Percentiles rank a stretch among this genome's conserved stretches.
phyloP scores from a whole-genome alignment of 2,113 vertebrate species.

The Jaculus jaculus region DNA sequence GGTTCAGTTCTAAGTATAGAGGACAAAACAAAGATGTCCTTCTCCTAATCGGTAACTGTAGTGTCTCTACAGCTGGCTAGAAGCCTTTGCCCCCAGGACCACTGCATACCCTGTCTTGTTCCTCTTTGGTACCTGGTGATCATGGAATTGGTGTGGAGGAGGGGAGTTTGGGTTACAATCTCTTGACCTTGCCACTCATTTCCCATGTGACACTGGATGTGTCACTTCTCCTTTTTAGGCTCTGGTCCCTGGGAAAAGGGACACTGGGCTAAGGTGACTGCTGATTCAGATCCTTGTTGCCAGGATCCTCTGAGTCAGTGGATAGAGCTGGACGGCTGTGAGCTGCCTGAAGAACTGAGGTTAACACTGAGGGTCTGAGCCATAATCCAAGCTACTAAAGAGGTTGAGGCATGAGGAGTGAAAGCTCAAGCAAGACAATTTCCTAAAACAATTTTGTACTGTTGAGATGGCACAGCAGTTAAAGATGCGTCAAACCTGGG shows the following conservation, averaged over 20 bases:
- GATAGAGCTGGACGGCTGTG: background rate
- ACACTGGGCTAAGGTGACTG: background rate
- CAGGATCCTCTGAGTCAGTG: slow-evolving; percentile 65
- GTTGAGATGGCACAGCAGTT: too few relatives aligned
- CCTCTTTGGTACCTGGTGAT: background rate
- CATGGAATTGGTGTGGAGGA: background rate
- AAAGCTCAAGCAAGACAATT: too few relatives aligned
- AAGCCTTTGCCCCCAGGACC: background rate
- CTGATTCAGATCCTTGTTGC: slow-evolving; percentile 58
- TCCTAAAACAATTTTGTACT: too few relatives aligned
- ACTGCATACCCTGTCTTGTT: background rate
- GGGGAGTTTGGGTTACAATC: background rate
- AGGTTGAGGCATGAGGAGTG: background rate
- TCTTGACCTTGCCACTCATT: background rate
- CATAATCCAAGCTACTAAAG: background rate
- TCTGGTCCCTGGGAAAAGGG: slow-evolving; percentile 40
- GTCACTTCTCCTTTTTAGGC: slow-evolving; percentile 64
- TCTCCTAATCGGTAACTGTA: background rate
- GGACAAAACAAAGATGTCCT: background rate
- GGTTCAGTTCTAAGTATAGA: background rate
- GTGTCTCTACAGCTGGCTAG: background rate
- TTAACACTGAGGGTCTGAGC: background rate
- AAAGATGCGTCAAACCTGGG: too few relatives aligned
- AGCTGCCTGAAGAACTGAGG: background rate
- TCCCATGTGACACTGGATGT: background rate